A percentile compares a stretch with the other conserved stretches of the same genome.
Conservation (phyloP, 2,113 vertebrate genomes). For the Bombycilla garrulus region DNA sequence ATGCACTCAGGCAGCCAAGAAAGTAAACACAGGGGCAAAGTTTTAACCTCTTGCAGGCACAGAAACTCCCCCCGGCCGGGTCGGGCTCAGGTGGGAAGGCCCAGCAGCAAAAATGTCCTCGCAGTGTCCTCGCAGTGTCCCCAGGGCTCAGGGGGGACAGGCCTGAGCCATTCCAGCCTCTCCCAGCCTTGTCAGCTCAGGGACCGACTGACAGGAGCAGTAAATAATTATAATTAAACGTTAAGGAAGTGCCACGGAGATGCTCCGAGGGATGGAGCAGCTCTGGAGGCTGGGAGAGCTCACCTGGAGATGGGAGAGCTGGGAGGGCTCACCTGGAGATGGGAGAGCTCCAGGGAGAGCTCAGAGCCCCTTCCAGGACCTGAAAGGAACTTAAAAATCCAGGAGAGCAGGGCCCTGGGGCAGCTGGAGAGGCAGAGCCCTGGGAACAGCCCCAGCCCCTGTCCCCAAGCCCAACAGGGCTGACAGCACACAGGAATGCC, state of each 20-base stretch:
- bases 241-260: fast-evolving
- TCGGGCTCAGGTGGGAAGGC: conserved; percentile 3
- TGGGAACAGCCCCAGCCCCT: fast-evolving
- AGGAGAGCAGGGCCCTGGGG: not conserved
- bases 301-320: not conserved
- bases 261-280: not conserved
- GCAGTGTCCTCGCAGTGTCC: not conserved
- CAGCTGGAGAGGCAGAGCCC: not conserved
- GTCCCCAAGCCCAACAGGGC: not conserved
- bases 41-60: conserved; percentile 75
- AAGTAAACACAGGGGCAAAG: conserved; percentile 74
- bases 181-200: not conserved
- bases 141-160: not conserved
- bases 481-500: not conserved
- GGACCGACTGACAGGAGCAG: fast-evolving
- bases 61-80: not conserved
- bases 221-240: not conserved
- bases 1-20: conserved; percentile 74
- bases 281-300: not conserved
- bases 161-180: not conserved
- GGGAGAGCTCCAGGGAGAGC: not conserved
- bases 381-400: not conserved
- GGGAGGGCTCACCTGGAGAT: not conserved
- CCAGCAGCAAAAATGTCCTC: not conserved
- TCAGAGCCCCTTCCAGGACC: not conserved